These are phyloP conservation scores for Papilio helenus DNA, from an alignment of 1,140 invertebrate species.

Conservation along the genomic window DNA sequence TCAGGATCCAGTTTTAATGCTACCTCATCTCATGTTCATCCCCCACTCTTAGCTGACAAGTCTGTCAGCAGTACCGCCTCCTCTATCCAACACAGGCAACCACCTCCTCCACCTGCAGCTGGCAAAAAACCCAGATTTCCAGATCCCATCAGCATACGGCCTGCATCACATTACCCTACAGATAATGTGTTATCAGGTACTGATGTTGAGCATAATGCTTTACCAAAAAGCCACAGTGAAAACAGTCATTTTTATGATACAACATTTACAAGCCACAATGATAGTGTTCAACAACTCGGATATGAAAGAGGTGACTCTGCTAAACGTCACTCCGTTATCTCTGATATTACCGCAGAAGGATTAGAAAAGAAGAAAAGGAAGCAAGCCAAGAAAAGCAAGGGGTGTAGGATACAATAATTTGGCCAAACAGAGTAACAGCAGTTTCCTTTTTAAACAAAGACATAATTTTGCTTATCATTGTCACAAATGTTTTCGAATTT, in stretches of 20 bases:
- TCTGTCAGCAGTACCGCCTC: slow-evolving; percentile 46
- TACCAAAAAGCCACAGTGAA: slow-evolving; percentile 71
- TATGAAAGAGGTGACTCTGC: slow-evolving; percentile 59
- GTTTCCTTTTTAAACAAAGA: background rate
- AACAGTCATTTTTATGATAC: slow-evolving; percentile 73
- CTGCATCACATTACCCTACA: slow-evolving; percentile 75
- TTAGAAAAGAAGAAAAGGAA: slow-evolving; percentile 74
- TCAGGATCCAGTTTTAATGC: slow-evolving; percentile 54
- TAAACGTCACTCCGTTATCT: slow-evolving; percentile 75
- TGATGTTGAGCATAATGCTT: slow-evolving; percentile 48
- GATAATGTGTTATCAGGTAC: slow-evolving; percentile 57
- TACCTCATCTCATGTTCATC: slow-evolving; percentile 59
- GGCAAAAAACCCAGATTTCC: slow-evolving; percentile 78
- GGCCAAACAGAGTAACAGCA: background rate
- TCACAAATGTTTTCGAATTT: slow-evolving; percentile 35
- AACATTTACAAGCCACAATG: slow-evolving; percentile 60
- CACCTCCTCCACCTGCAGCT: slow-evolving; percentile 68
- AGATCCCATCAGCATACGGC: slow-evolving; percentile 74
- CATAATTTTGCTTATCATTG: slow-evolving; percentile 37
- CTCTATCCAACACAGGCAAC: slow-evolving; percentile 68
- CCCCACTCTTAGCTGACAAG: slow-evolving; percentile 57
- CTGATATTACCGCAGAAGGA: slow-evolving; percentile 76
- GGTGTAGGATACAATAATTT: slow-evolving; percentile 73
- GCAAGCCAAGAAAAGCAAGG: slow-evolving; percentile 73
- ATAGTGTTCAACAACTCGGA: slow-evolving; percentile 45